Evolutionary conservation across 2,888 invertebrate species (phyloP).

Genomic region (Ecliptopera silaceata): DNA sequence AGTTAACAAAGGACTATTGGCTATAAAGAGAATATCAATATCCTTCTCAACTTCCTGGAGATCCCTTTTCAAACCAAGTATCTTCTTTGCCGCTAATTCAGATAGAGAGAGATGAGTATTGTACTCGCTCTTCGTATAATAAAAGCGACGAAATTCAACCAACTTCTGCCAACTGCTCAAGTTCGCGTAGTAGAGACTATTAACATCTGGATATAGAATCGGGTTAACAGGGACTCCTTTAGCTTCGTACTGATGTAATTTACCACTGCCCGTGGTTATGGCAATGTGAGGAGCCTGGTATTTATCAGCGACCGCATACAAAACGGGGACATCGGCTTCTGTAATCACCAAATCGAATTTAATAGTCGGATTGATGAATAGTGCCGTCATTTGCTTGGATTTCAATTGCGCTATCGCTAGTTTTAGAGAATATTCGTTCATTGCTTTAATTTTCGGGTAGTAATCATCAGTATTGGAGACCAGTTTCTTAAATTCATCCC

Average conservation of each 20-base stretch:
- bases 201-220: slow-evolving; percentile 74
- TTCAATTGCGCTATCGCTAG: slow-evolving; percentile 67
- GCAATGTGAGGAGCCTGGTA: slow-evolving; percentile 81
- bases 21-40: slow-evolving; percentile 71
- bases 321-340: slow-evolving; percentile 77
- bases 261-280: slow-evolving; percentile 75
- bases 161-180: slow-evolving; percentile 68
- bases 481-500: slow-evolving; percentile 65
- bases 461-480: slow-evolving; percentile 67
- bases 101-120: slow-evolving; percentile 61
- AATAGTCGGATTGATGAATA: slow-evolving; percentile 67
- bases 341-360: slow-evolving; percentile 82
- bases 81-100: slow-evolving; percentile 65
- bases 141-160: slow-evolving; percentile 58
- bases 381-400: slow-evolving; percentile 67
- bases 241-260: slow-evolving; percentile 72
- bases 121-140: slow-evolving; percentile 63
- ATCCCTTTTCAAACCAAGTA: slow-evolving; percentile 61
- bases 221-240: slow-evolving; percentile 81
- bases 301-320: slow-evolving; percentile 78
- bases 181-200: slow-evolving; percentile 66
- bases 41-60: slow-evolving; percentile 68
- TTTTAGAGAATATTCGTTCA: slow-evolving; percentile 64
- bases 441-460: slow-evolving; percentile 52
- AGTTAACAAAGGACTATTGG: slow-evolving; percentile 62